Evolutionary conservation across 35 echinoderm and acorn worm genomes (phyloP).

Genomic region (Anneissia japonica): DNA sequence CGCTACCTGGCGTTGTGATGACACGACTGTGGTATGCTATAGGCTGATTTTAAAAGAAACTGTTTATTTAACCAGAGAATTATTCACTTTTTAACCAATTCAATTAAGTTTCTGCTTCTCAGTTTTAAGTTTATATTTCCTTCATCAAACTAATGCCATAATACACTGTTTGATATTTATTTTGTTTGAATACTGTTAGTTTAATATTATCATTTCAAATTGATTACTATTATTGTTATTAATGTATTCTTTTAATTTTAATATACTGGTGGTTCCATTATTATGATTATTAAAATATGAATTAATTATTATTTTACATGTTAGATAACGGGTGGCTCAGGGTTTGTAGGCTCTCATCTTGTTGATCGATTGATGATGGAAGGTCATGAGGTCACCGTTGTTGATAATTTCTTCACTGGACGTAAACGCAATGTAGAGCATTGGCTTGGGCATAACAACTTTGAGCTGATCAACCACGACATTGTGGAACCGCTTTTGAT

Average conservation of each 20-base stretch:
- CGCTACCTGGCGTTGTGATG: too few species aligned
- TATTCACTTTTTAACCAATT: too few species aligned
- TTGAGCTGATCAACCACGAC: conserved; percentile 96
- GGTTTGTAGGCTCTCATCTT: conserved; percentile 85
- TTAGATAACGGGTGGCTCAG: conserved; percentile 88
- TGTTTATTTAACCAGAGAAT: too few species aligned
- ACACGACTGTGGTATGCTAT: too few species aligned
- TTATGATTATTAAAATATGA: neutral
- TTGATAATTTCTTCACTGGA: conserved; percentile 94
- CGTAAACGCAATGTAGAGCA: conserved; percentile 87
- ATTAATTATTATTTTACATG: neutral
- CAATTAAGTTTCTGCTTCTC: neutral
- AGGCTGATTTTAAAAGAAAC: too few species aligned
- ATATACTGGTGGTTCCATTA: neutral
- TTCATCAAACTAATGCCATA: neutral
- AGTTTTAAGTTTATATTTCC: neutral
- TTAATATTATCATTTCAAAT: neutral
- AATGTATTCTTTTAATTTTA: neutral
- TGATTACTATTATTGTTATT: neutral
- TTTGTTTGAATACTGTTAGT: neutral
- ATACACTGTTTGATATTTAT: neutral
- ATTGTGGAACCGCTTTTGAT: conserved; percentile 84
- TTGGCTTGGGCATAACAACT: conserved; percentile 87
- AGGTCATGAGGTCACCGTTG: conserved; percentile 90
- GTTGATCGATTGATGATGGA: conserved; percentile 71